Percentiles rank a stretch among this genome's conserved stretches.
Conservation (phyloP, 2,888 invertebrate genomes). For the Stenchaetothrips biformis region DNA sequence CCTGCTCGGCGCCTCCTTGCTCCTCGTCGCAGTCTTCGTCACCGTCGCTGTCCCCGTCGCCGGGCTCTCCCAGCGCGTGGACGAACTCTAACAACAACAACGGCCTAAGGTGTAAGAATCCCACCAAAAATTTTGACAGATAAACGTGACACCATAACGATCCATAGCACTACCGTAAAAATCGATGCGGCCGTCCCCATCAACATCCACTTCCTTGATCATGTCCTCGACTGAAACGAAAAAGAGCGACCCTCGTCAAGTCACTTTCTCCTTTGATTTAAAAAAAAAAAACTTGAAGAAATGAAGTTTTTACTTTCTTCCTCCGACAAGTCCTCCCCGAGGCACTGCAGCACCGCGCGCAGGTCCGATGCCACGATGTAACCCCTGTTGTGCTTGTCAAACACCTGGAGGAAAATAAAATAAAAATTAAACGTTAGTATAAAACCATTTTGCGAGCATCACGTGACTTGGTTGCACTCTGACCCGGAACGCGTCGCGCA, state of each 20-base stretch:
- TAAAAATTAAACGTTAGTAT: constrained; percentile 4
- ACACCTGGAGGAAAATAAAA: constrained; percentile 49
- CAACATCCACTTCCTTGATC: constrained; percentile 93
- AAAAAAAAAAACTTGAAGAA: constrained; percentile 9
- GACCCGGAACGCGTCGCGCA: constrained; percentile 80
- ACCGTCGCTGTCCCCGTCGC: constrained; percentile 40
- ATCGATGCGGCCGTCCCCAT: constrained; percentile 89
- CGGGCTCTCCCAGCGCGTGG: constrained; percentile 76
- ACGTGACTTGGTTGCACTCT: constrained; percentile 35
- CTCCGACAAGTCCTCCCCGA: constrained; percentile 82
- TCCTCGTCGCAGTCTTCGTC: constrained; percentile 32
- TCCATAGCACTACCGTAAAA: constrained; percentile 65
- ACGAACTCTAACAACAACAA: constrained; percentile 62
- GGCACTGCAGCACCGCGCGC: constrained; percentile 78
- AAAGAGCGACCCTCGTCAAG: too few relatives aligned
- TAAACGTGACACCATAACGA: neutral
- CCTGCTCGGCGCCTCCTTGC: neutral
- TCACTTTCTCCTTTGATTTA: too few relatives aligned
- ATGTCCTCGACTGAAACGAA: constrained; percentile 80
- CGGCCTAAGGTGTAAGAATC: neutral
- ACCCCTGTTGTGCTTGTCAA: constrained; percentile 88
- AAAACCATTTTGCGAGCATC: neutral
- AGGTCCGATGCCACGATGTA: constrained; percentile 86
- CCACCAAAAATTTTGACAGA: constrained; percentile 11
- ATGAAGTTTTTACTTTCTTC: constrained; percentile 68